Evolutionary conservation across 2,888 invertebrate genomes (phyloP), one percentile per base, ranked within the genome.

Genomic region (Alloscopus bannaensis): DNA sequence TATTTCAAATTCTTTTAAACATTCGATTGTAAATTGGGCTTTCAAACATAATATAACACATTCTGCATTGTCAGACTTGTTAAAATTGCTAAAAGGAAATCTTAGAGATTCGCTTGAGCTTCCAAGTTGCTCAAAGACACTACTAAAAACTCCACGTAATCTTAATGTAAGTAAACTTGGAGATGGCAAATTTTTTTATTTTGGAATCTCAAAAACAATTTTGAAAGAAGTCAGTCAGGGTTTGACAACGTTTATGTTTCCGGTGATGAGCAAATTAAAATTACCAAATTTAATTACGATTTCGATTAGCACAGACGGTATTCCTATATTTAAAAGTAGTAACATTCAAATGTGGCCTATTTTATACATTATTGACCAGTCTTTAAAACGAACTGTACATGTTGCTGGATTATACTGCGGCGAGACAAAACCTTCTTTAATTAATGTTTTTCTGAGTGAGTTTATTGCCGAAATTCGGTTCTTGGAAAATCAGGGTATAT

Each of bases 401-500:
- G 6, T 36, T 6, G 13, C 13, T 36, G 6, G 36, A 8, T 36
- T 36, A 13, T 36, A 8, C 13, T 6, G 8, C 36, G 36, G 36
- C 6, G 16, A 20, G 45, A 45, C 29, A 1, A 76, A 76, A 50
- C 76, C 76, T 6, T 24, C 42, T 18, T 16, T n/a, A 20, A 1
- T 4, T 11, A 26, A 40, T 6, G 36, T 13, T 3, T 62, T 42
- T 42, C 13, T 62, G n/a, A 2, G 24, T 2, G 1, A 40, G 13
- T 52, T 28, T 22, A 18, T 40, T 29, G 11, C 0, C 1, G 26
- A 31, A 29, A n/a, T 20, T 1, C 4, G 2, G 22, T 3, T 2
- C 24, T 55, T 73, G 1, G 52, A 36, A 22, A 29, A 52, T 4
- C 40, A 47, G 18, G 47, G 64, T 11, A 1, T 57, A 2, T 2